Evolutionary conservation across 1,140 invertebrate species (phyloP), one percentile per base, ranked within the genome.

Genomic region (Leptinotarsa undecemlineata): DNA sequence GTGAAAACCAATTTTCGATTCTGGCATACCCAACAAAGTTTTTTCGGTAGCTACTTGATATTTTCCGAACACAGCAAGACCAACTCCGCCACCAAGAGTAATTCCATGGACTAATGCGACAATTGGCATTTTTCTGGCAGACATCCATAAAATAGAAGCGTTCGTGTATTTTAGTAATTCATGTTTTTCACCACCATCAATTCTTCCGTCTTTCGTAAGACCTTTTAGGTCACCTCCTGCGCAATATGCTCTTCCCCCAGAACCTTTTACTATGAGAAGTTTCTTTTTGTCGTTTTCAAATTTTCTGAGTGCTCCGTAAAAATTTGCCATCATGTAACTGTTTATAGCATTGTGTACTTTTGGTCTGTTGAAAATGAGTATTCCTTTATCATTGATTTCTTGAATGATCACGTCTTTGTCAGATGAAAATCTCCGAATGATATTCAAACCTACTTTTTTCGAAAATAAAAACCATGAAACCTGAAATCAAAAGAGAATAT

Each of bases 1-100:
- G 82, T 99, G 97, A 15, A 99, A 87, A 17, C 95, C 95, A 81
- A 98, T 97, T 23, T 91, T 92, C 13, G 95, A 96, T 88, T 99
- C 97, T n/a, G 98, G 98, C 98, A 99, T 99, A 15, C 98, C 97
- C 86, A 99, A 97, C n/a, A 99, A 78, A 0, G 97, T 98, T 79
- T 91, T 94, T 85, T 99, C 98, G 4, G 97, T 99, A 8, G 97
- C 97, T n/a, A 99, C 91, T 77, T 97, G 90, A 84, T 96, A 99
- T 80, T 91, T 90, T 2, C 92, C 92, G 88, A 99, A 97, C 3
- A 99, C 93, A 42, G 97, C 98, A 60, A 99, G 83, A n/a, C 98
- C 98, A 74, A 97, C 93, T 60, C 98, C 98, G 67, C 98, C 98
- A 69, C 98, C 98, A 98, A 99, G 99, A 6, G 96, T 97, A 74